These are phyloP conservation scores for Apostichopus japonicus DNA, from an alignment of 35 echinoderm and acorn worm genomes.

Conservation along the genomic window DNA sequence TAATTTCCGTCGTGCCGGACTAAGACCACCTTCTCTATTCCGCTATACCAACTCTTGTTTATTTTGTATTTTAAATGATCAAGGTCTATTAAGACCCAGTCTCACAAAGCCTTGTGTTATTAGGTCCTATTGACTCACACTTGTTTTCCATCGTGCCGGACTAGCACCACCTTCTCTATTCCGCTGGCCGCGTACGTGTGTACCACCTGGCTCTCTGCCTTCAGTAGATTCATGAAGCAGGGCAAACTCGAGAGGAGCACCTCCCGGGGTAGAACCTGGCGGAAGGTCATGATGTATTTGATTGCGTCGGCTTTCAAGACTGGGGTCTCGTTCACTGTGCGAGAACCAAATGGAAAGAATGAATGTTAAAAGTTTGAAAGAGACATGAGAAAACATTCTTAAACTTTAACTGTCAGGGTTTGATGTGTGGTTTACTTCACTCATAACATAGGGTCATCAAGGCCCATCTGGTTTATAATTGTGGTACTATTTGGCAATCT, in stretches of 20 bases:
- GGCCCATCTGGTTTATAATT: too few species aligned
- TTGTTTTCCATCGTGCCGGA: slow-evolving; percentile 61
- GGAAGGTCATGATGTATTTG: slow-evolving; percentile 91
- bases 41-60: background rate
- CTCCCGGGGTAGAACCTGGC: slow-evolving; percentile 73
- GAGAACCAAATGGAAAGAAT: background rate
- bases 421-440: background rate
- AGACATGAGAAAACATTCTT: background rate
- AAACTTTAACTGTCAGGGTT: background rate
- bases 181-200: slow-evolving; percentile 92
- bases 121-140: slow-evolving; percentile 56
- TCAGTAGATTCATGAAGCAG: slow-evolving; percentile 75
- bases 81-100: too few species aligned
- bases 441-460: too few species aligned
- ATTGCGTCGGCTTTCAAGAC: slow-evolving; percentile 95
- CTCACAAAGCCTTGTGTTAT: too few species aligned
- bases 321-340: slow-evolving; percentile 79
- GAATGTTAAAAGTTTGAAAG: background rate
- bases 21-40: slow-evolving; percentile 80
- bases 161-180: slow-evolving; percentile 82
- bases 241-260: slow-evolving; percentile 65
- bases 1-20: slow-evolving; percentile 62
- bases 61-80: too few species aligned
- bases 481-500: too few species aligned
- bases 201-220: slow-evolving; percentile 89